A percentile compares a stretch with the other conserved stretches of the same genome.
These are phyloP conservation scores for Columbina picui DNA, from an alignment of 2,113 vertebrate genomes.

Conservation along the genomic window DNA sequence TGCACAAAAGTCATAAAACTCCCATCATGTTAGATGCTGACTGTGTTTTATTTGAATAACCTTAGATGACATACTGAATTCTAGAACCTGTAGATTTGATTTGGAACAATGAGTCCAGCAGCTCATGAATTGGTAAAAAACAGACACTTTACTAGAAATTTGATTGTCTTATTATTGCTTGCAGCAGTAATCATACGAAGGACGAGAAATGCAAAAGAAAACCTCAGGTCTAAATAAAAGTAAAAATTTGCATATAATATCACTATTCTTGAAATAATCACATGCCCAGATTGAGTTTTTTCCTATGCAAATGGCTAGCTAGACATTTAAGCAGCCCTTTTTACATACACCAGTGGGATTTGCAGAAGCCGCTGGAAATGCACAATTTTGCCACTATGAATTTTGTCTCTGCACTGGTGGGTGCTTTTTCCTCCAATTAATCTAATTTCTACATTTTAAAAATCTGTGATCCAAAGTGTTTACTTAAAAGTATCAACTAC, in stretches of 20 bases:
- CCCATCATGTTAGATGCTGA: neutral
- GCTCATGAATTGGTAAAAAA: neutral
- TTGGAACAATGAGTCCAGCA: neutral
- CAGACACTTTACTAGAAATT: neutral
- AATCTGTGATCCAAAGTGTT: neutral
- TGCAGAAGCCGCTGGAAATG: neutral
- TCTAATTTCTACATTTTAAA: neutral
- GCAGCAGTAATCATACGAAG: neutral
- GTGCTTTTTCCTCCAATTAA: neutral
- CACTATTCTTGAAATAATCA: neutral
- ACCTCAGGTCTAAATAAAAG: neutral
- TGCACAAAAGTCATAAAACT: conserved; percentile 9
- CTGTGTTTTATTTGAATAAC: conserved; percentile 16
- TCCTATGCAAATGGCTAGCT: neutral
- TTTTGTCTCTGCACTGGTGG: neutral
- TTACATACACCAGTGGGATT: neutral
- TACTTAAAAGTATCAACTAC: neutral
- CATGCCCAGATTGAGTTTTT: neutral
- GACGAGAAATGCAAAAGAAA: neutral
- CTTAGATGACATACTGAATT: conserved; percentile 34
- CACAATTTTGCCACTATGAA: neutral
- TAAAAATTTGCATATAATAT: neutral
- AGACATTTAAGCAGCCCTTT: too few relatives aligned
- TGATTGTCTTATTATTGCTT: neutral
- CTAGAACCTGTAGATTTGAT: neutral